A percentile compares a stretch with the other conserved stretches of the same genome.
Conservation (phyloP, 1,140 invertebrate species). For the Thalassaphorura encarpata region DNA sequence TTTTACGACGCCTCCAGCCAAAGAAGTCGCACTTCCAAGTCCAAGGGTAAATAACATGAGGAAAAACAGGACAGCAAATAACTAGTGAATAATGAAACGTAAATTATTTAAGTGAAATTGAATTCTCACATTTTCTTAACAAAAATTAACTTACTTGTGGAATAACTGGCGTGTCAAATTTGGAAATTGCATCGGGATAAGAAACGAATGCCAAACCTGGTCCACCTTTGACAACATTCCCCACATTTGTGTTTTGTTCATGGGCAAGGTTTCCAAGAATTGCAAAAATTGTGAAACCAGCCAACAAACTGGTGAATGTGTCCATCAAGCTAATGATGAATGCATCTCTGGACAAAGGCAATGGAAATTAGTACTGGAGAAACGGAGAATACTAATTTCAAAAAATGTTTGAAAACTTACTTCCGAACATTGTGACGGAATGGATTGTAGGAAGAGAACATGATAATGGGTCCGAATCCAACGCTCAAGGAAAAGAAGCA, state of each 20-base stretch:
- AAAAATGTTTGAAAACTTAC: constrained; percentile 44
- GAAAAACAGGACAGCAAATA: constrained; percentile 46
- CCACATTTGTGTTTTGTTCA: constrained; percentile 43
- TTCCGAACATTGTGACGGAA: constrained; percentile 73
- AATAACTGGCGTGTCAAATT: constrained; percentile 58
- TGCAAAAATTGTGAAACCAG: constrained; percentile 77
- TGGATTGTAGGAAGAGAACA: constrained; percentile 71
- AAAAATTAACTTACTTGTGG: constrained; percentile 50
- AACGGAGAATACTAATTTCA: too few species aligned
- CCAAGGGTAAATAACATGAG: constrained; percentile 39
- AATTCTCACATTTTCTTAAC: background rate
- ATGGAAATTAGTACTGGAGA: constrained; percentile 1
- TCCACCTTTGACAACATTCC: constrained; percentile 54
- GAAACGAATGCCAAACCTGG: constrained; percentile 61
- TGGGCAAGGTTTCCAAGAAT: constrained; percentile 52
- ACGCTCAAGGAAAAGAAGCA: constrained; percentile 74
- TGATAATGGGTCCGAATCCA: constrained; percentile 64
- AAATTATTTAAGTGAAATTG: background rate
- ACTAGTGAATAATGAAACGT: constrained; percentile 38
- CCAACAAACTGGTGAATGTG: constrained; percentile 61
- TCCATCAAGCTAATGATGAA: constrained; percentile 44
- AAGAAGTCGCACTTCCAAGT: constrained; percentile 37
- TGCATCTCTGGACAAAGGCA: constrained; percentile 39
- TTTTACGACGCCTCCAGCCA: too few species aligned
- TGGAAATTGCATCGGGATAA: constrained; percentile 79